Conservation (phyloP, 1,140 invertebrate species). For the Octopus bimaculoides region DNA sequence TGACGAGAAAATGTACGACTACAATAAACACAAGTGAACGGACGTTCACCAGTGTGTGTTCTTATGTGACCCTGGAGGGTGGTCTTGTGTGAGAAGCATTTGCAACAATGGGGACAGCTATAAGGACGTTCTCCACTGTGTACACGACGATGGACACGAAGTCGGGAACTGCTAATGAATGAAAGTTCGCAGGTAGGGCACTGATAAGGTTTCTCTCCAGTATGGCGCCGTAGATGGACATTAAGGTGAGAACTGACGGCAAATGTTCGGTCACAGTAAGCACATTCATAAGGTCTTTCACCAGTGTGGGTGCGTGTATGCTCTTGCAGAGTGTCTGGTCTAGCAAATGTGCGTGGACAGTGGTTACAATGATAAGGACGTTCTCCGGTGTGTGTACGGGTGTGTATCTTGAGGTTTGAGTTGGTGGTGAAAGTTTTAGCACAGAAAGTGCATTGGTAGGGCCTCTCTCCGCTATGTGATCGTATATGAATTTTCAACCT, state of each 20-base stretch:
- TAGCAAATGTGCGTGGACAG: constrained; percentile 96
- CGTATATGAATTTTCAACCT: constrained; percentile 96
- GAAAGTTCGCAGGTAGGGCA: constrained; percentile 76
- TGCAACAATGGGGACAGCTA: constrained; percentile 38
- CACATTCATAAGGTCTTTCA: constrained; percentile 37
- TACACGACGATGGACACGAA: neutral
- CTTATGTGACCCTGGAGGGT: neutral
- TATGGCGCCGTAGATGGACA: constrained; percentile 89
- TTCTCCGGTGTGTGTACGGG: constrained; percentile 93
- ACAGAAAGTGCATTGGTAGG: constrained; percentile 96
- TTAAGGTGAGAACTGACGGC: constrained; percentile 86
- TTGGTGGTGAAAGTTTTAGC: constrained; percentile 94
- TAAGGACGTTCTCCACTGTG: constrained; percentile 61
- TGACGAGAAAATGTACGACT: neutral
- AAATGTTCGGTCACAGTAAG: constrained; percentile 78
- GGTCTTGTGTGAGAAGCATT: neutral
- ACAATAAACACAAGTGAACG: neutral
- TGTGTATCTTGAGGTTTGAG: constrained; percentile 94
- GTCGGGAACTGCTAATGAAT: constrained; percentile 62
- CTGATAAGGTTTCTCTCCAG: constrained; percentile 82
- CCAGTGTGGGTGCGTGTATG: constrained; percentile 28
- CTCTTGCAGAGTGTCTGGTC: constrained; percentile 84
- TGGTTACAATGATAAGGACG: constrained; percentile 97
- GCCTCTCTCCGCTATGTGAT: constrained; percentile 95
- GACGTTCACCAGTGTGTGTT: neutral